Conservation (phyloP, 2,797 vertebrate genomes). For the Synaphobranchus kaupii region DNA sequence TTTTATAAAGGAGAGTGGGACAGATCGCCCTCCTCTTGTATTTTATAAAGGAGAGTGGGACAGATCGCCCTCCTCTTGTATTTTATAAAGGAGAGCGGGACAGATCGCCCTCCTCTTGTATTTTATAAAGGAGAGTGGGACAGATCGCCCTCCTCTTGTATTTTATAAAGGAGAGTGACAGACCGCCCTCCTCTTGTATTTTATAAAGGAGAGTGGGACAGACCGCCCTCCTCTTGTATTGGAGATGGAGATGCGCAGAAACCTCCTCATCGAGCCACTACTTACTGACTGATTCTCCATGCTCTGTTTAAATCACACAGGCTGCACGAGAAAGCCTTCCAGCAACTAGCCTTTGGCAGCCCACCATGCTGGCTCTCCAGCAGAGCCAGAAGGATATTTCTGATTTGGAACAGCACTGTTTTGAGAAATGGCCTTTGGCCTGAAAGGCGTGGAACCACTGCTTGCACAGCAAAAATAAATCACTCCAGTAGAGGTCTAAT, state of each 20-base stretch:
- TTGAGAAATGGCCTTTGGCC: not conserved
- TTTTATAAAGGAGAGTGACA: too few relatives aligned
- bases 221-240: not conserved
- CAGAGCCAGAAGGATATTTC: not conserved
- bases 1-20: not conserved
- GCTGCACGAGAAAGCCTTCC: not conserved
- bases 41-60: not conserved
- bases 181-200: too few relatives aligned
- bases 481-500: not conserved
- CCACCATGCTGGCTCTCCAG: not conserved
- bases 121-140: not conserved
- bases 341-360: not conserved
- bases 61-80: not conserved
- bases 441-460: not conserved
- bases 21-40: not conserved
- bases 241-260: too few relatives aligned
- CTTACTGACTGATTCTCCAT: not conserved
- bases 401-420: not conserved
- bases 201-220: not conserved
- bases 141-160: not conserved
- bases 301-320: not conserved
- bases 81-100: not conserved
- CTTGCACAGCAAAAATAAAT: not conserved
- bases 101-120: not conserved
- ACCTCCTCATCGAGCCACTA: not conserved